Evolutionary conservation across 2,888 invertebrate species (phyloP), one percentile per base, ranked within the genome.

Genomic region (Chrysolina haemoptera): DNA sequence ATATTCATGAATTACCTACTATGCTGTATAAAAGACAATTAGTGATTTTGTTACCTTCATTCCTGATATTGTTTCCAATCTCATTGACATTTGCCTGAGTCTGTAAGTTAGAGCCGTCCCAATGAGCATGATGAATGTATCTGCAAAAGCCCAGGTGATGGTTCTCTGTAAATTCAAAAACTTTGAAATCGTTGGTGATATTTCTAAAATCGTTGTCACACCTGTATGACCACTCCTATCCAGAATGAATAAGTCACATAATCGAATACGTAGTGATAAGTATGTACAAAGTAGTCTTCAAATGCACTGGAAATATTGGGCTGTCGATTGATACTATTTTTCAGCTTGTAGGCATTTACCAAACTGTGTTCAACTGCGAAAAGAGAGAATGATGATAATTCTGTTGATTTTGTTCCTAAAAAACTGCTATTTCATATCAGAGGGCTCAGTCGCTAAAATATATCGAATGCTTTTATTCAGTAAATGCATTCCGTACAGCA

Each of bases 101-200:
- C 76, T 79, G 53, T 67, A 78, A 11, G 76, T 76, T 8, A 82
- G 70, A 20, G 79, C 80, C 14, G 71, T 71, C 11, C 82, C 80
- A 9, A 82, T 68, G 12, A 79, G 27, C 72, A 81, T 80, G 18
- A 82, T 76, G 53, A 82, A 80, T 3, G 81, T 73, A 68, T 82
- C 82, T 0, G 69, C 68, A 62, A 76, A 82, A 46, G 73, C 81
- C 82, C 82, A 82, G n/a, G 71, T 76, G 68, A 82, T 81, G 0
- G 82, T 80, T 50, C 78, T 78, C 73, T 82, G 82, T 1, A 81
- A 55, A 68, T 79, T 79, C 41, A 78, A 35, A 64, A 80, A 68
- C 81, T 82, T 55, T 48, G 59, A 65, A 74, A 43, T 68, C 68
- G 40, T 66, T 41, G 18, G 55, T 50, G 8, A 43, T 46, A 59